phyloP scores from a whole-genome alignment of 2,797 vertebrate genomes.

The Tenualosa thibaudeaui region DNA sequence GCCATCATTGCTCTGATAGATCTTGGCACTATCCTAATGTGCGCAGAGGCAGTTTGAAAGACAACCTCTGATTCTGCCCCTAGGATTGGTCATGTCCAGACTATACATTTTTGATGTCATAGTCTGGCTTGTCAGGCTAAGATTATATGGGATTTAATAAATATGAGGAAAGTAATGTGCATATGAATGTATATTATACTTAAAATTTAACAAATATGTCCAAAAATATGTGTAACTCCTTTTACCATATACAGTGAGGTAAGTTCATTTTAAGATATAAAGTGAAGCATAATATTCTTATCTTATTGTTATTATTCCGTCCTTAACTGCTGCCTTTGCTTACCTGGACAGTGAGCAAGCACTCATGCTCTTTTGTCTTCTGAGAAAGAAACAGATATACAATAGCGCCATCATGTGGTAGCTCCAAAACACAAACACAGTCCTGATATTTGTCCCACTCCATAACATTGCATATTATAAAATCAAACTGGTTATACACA shows the following conservation, averaged over 20 bases:
- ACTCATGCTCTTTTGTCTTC: background rate
- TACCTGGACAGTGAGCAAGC: background rate
- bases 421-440: background rate
- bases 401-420: constrained; percentile 16
- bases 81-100: too few species aligned
- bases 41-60: too few species aligned
- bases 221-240: background rate
- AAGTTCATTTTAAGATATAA: background rate
- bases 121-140: too few species aligned
- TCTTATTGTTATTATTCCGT: background rate
- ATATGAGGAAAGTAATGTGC: too few species aligned
- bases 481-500: too few species aligned
- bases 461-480: too few species aligned
- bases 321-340: background rate
- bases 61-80: too few species aligned
- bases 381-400: background rate
- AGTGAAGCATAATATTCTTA: background rate
- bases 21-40: too few species aligned
- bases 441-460: background rate
- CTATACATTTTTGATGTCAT: too few species aligned
- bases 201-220: background rate
- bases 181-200: background rate
- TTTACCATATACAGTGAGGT: background rate
- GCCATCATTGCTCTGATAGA: too few species aligned
- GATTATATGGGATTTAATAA: too few species aligned